Evolutionary conservation across 2,113 vertebrate genomes (phyloP).

Genomic region (Arvicanthis niloticus): DNA sequence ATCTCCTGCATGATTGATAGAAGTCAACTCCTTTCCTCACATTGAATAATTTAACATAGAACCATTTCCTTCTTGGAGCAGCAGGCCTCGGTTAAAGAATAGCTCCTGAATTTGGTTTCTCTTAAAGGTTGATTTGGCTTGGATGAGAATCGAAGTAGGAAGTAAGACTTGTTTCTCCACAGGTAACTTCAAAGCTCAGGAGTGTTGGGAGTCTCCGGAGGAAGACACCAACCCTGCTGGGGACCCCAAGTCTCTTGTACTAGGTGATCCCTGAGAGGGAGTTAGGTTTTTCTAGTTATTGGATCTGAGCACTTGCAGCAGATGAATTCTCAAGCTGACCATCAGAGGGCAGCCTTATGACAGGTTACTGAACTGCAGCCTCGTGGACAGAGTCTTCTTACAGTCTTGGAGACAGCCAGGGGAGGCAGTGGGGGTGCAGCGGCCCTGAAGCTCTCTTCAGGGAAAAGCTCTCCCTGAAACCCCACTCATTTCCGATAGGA

Average conservation of each 20-base stretch:
- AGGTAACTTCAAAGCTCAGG: not conserved
- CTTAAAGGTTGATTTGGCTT: not conserved
- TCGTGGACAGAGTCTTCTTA: no score
- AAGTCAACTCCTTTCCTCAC: not conserved
- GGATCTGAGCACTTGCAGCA: not conserved
- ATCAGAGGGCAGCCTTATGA: not conserved
- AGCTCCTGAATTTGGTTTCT: not conserved
- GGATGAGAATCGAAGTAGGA: not conserved
- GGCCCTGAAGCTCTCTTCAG: no score
- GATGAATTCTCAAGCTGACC: not conserved
- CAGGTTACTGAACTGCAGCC: not conserved
- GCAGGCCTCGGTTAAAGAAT: not conserved
- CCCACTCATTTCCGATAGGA: not conserved
- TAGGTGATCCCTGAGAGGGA: not conserved
- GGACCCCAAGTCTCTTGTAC: not conserved
- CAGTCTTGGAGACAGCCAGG: not conserved
- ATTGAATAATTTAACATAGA: not conserved
- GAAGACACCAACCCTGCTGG: not conserved
- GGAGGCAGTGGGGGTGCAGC: not conserved
- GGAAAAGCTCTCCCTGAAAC: not conserved
- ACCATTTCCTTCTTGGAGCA: not conserved
- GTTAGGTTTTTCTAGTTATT: not conserved
- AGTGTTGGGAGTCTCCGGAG: not conserved
- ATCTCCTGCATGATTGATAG: not conserved
- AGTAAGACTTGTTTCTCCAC: not conserved